Percentiles rank a stretch among this genome's conserved stretches.
phyloP scores from a whole-genome alignment of 1,140 invertebrate species.

The Aleiodes sp. region DNA sequence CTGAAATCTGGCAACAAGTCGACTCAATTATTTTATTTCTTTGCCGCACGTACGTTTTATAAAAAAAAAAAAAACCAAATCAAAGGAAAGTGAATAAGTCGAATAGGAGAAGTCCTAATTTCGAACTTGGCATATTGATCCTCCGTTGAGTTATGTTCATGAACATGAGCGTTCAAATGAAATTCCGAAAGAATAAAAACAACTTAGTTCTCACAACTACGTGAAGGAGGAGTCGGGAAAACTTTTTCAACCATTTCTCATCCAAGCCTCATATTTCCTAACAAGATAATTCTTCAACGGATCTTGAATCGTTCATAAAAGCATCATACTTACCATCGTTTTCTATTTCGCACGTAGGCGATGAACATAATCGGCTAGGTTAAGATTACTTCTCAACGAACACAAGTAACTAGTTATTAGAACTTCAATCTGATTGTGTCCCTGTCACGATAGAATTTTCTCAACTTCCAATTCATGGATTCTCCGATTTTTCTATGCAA shows the following conservation, averaged over 20 bases:
- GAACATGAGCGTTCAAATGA: too few relatives aligned
- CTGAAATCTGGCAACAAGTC: not conserved
- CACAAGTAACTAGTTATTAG: not conserved
- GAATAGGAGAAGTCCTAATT: too few relatives aligned
- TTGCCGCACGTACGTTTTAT: not conserved
- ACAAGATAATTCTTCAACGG: not conserved
- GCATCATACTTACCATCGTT: not conserved
- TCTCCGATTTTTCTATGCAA: too few relatives aligned
- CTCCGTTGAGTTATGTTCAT: too few relatives aligned
- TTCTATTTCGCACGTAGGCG: not conserved
- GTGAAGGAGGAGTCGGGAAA: too few relatives aligned
- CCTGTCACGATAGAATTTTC: not conserved
- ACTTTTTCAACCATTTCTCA: too few relatives aligned
- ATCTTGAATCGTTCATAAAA: not conserved
- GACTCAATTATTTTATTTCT: not conserved
- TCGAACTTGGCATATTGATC: too few relatives aligned
- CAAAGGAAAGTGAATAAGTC: too few relatives aligned
- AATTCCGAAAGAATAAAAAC: too few relatives aligned
- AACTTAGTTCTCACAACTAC: too few relatives aligned
- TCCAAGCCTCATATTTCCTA: not conserved
- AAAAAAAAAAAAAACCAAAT: not conserved
- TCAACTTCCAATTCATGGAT: too few relatives aligned
- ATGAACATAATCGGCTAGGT: not conserved
- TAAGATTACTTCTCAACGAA: not conserved
- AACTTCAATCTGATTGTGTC: not conserved